Evolutionary conservation across 2,113 vertebrate genomes (phyloP), one percentile per base, ranked within the genome.

Genomic region (Aspiorhynchus laticeps): DNA sequence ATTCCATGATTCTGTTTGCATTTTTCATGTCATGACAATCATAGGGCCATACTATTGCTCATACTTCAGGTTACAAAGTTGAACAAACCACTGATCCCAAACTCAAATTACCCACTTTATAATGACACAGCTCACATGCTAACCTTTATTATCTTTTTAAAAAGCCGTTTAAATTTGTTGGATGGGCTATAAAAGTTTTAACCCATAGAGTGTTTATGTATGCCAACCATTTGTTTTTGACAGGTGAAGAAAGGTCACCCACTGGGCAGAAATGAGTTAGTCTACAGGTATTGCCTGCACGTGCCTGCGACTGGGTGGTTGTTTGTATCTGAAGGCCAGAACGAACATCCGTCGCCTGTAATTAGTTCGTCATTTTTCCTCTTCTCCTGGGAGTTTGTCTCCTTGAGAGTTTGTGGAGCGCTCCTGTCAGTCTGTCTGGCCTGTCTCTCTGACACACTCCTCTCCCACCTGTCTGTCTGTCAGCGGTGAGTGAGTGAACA

Each of bases 391-490:
- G 84, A 11, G 28, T 61, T 80, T 76, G 48, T 84, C 84, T 74
- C 63, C 73, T 75, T 75, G 73, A 75, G 73, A 26, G 73, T 56
- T 79, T 36, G 4, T 79, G 0, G 51, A 59, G 61, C 56, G 36
- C 59, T 86, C 43, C 76, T 61, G 46, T 77, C 77, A 61, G 46
- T 59, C 46, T 48, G 46, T 43, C 41, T 43, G 41, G 2, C 9
- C 43, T 78, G 65, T 77, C 46, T 48, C 26, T 77, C 26, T 31
- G n/a, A 77, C 26, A 17, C 78, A 78, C 86, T 83, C 79, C 33
- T 48, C 80, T 73, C 46, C 75, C 67, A 78, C 51, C 84, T 78
- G 63, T 76, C 67, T 83, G 48, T 87, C 80, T 81, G 33, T 73
- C 63, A 28, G 51, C 38, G 48, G 11, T 83, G 63, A 83, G 69